These are phyloP conservation scores for Augiades crinisus DNA, from an alignment of 2,888 invertebrate genomes.

Conservation along the genomic window DNA sequence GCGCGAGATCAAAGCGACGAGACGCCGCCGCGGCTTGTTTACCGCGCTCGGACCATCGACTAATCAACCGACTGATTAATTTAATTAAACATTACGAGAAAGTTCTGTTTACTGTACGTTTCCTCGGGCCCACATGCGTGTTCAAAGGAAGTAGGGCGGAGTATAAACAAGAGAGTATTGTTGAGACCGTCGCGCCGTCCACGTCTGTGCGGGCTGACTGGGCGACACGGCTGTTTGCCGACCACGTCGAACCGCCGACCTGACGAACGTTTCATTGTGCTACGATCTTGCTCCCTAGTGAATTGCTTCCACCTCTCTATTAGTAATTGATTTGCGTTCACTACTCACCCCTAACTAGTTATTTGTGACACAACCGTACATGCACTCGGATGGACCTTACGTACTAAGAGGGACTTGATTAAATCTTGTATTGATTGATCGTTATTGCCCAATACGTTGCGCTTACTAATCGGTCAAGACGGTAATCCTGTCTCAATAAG, in stretches of 20 bases:
- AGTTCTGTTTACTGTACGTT: constrained; percentile 79
- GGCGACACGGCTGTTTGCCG: constrained; percentile 7
- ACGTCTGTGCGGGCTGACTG: constrained; percentile 18
- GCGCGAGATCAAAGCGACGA: constrained; percentile 68
- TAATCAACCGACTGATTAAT: constrained; percentile 81
- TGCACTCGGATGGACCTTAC: no score
- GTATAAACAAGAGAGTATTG: constrained; percentile 70
- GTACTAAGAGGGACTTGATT: no score
- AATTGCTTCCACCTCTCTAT: background rate
- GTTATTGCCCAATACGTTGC: background rate
- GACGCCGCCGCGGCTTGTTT: constrained; percentile 67
- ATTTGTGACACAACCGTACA: no score
- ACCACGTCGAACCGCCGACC: background rate
- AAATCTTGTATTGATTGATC: no score
- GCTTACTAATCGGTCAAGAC: constrained; percentile 5
- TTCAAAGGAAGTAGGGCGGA: constrained; percentile 75
- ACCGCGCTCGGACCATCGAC: constrained; percentile 76
- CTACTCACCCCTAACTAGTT: no score
- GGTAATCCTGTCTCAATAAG: constrained; percentile 7
- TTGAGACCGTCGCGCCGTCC: constrained; percentile 47
- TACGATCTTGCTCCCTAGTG: background rate
- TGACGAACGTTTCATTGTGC: background rate
- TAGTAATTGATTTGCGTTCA: background rate
- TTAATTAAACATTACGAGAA: constrained; percentile 82
- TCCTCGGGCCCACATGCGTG: constrained; percentile 79